Conservation (phyloP, 2,797 vertebrate genomes). For the Triplophysa bombifrons region DNA sequence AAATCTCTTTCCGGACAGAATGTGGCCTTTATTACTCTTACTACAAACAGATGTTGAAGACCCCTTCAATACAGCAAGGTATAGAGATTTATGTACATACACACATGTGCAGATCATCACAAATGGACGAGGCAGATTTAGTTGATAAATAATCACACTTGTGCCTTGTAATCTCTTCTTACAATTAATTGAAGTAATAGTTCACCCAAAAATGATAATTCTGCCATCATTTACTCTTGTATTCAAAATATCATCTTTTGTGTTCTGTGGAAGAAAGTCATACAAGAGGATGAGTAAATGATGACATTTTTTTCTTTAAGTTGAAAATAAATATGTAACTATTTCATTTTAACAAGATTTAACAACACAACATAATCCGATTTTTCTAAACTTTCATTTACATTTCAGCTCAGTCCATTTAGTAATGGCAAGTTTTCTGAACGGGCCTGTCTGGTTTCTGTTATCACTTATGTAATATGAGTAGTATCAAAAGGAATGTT, state of each 20-base stretch:
- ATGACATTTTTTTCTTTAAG: too few relatives aligned
- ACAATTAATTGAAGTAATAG: neutral
- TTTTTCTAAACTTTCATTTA: conserved; percentile 9
- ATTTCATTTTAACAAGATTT: too few relatives aligned
- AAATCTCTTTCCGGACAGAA: conserved; percentile 98
- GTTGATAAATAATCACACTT: neutral
- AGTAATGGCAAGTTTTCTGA: conserved; percentile 17
- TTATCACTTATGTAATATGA: conserved; percentile 46
- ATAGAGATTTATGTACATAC: conserved; percentile 50
- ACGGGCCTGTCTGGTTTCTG: conserved; percentile 34
- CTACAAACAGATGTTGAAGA: conserved; percentile 95
- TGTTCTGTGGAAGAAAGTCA: too few relatives aligned
- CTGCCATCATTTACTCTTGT: too few relatives aligned
- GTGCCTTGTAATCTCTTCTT: neutral
- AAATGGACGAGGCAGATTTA: conserved; percentile 1
- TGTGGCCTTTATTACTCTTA: conserved; percentile 99
- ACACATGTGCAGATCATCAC: neutral
- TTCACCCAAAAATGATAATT: too few relatives aligned
- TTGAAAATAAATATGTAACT: too few relatives aligned
- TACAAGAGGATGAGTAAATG: too few relatives aligned
- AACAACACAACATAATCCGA: too few relatives aligned
- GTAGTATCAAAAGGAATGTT: conserved; percentile 37
- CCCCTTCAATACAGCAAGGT: conserved; percentile 91
- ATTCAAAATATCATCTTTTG: too few relatives aligned
- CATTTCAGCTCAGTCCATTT: conserved; percentile 12